Conservation (phyloP, 2,113 vertebrate species). For the Trematocara marginatum region DNA sequence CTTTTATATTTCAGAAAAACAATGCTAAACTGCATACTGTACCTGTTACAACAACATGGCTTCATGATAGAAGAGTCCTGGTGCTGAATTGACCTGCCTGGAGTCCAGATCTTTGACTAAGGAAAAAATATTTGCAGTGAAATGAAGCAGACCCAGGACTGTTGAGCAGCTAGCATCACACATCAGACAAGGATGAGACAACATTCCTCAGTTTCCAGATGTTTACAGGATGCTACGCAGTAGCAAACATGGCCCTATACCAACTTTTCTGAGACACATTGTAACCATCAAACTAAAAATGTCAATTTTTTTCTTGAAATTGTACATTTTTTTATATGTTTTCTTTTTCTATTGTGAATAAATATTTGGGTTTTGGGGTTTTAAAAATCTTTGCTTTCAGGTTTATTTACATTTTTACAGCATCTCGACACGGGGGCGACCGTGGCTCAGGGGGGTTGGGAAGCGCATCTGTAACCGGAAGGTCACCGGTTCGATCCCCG, state of each 20-base stretch:
- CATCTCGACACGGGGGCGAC: not conserved
- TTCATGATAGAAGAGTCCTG: not conserved
- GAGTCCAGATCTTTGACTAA: not conserved
- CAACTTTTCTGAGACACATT: not conserved
- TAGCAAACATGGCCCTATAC: not conserved
- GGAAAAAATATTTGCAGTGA: not conserved
- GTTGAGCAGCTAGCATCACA: not conserved
- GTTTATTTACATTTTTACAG: not conserved
- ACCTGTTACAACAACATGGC: not conserved
- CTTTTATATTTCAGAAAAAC: not conserved
- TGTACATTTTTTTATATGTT: not conserved
- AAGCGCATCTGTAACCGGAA: too few species aligned
- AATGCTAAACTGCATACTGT: not conserved
- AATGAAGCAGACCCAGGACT: not conserved
- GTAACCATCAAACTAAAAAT: not conserved
- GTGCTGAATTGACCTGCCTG: not conserved
- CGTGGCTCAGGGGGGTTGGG: too few species aligned
- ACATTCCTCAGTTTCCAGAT: not conserved
- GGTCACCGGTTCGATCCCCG: too few species aligned
- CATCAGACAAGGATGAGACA: not conserved
- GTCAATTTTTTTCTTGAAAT: fast-evolving
- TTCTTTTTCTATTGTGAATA: not conserved
- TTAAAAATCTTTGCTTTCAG: not conserved
- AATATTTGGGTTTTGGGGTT: not conserved
- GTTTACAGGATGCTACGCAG: not conserved